Evolutionary conservation across 2,888 invertebrate species (phyloP).

Genomic region (Epiblema foenella): DNA sequence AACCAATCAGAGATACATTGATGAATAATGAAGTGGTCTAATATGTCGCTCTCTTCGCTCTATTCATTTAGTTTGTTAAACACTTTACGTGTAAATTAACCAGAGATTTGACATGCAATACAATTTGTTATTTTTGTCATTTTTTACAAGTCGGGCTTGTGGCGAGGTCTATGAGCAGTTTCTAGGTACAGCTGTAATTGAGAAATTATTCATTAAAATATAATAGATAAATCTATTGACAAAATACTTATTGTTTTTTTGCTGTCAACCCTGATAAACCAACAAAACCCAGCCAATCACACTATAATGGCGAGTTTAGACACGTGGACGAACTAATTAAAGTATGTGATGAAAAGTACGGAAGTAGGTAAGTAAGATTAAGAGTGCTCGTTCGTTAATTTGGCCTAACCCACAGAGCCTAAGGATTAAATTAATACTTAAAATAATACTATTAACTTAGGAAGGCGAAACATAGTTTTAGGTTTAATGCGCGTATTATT

Average conservation of each 20-base stretch:
- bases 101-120: conserved; percentile 71
- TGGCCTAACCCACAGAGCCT: too few species aligned
- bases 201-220: conserved; percentile 84
- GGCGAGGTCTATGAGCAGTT: conserved; percentile 67
- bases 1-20: conserved; percentile 23
- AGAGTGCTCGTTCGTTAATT: not conserved
- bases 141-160: conserved; percentile 71
- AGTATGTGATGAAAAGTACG: not conserved
- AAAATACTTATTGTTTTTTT: conserved; percentile 69
- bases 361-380: not conserved
- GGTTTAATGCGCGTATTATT: too few species aligned
- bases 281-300: not conserved
- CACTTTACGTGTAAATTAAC: conserved; percentile 36
- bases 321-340: too few species aligned
- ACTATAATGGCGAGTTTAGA: not conserved
- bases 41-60: not conserved
- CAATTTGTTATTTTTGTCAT: conserved; percentile 70
- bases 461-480: too few species aligned
- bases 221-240: conserved; percentile 85
- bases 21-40: conserved; percentile 4
- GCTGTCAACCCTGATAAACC: conserved; percentile 8
- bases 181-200: conserved; percentile 81
- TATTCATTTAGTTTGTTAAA: conserved; percentile 25
- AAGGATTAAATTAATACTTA: too few species aligned
- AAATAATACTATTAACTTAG: too few species aligned